phyloP scores from a whole-genome alignment of 92 coral and sea anemone genomes.

The Phenganax marumi region DNA sequence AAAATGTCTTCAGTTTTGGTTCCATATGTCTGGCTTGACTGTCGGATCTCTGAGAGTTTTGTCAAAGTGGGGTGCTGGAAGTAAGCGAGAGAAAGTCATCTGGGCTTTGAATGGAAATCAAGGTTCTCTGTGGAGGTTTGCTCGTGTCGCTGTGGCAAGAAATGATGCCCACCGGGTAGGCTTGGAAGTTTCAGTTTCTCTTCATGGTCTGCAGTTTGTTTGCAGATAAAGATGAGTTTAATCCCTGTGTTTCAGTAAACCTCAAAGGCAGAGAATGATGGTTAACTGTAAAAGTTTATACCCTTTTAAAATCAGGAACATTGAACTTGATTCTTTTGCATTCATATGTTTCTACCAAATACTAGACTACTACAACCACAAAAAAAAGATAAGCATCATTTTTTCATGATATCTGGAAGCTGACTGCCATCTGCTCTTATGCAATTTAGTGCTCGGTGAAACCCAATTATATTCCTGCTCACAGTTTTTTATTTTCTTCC shows the following conservation, averaged over 20 bases:
- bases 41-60: conserved; percentile 76
- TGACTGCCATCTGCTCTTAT: too few relatives aligned
- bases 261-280: too few relatives aligned
- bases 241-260: too few relatives aligned
- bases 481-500: conserved; percentile 12
- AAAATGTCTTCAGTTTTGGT: conserved; percentile 86
- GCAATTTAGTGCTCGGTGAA: too few relatives aligned
- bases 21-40: conserved; percentile 84
- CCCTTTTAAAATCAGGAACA: too few relatives aligned
- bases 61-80: conserved; percentile 82
- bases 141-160: conserved; percentile 69
- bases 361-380: too few relatives aligned
- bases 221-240: too few relatives aligned
- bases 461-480: neutral
- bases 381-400: too few relatives aligned
- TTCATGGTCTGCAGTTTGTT: too few relatives aligned
- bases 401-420: too few relatives aligned
- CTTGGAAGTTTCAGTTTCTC: neutral
- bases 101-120: conserved; percentile 84
- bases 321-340: too few relatives aligned
- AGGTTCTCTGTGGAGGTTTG: conserved; percentile 71
- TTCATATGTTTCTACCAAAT: too few relatives aligned
- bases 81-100: conserved; percentile 61
- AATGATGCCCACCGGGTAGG: conserved; percentile 20
- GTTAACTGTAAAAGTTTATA: neutral